Base-by-base conservation (phyloP, 2,797 vertebrate genomes). In the Aselliscus stoliczkanus region DNA sequence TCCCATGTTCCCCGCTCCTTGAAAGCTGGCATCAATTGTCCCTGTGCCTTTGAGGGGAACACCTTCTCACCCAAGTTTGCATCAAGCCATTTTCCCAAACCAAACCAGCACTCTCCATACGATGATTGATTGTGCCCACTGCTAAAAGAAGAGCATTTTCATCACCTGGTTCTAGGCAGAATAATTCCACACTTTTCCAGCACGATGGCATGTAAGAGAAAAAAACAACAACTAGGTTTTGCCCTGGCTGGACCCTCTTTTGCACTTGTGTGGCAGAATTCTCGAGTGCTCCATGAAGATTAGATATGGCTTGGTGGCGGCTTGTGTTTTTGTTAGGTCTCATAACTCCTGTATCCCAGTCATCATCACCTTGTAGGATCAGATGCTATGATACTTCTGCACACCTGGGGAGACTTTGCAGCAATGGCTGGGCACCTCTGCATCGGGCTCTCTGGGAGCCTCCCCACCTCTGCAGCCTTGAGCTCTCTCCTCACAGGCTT, bases 161-260 rank as follows among this genome's bases (percentile, higher is more conserved):
- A 91, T 54, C 52, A 20, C 44, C 20, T 44, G 54, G 42, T n/a
- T 77, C 58, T 42, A 27, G 14, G 17, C 8, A 15, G 82, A 90
- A 67, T 7, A 58, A 73, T 14, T 21, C 12, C 8, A 89, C 11
- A 18, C 13, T n/a, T 20, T 88, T 21, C 7, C 17, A 62, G 54
- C 52, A 77, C 27, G 75, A 34, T 1, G 37, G 5, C 34, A 21
- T 0, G 0, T 4, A 37, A 47, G 52, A 82, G 31, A 60, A 84
- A 52, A 56, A n/a, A n/a, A n/a, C n/a, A n/a, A n/a, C n/a, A n/a
- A 11, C 8, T 5, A 1, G 3, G 1, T 20, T 1, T 9, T 25
- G 47, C 47, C 23, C 29, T 15, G 58, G 31, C 14, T 64, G 17
- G 18, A 15, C 37, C 21, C 27, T 60, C 67, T 72, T 13, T 4